Percentiles rank a stretch among this genome's conserved stretches.
These are phyloP conservation scores for Meriones psammophilus DNA, from an alignment of 2,797 vertebrate species.

Conservation along the genomic window DNA sequence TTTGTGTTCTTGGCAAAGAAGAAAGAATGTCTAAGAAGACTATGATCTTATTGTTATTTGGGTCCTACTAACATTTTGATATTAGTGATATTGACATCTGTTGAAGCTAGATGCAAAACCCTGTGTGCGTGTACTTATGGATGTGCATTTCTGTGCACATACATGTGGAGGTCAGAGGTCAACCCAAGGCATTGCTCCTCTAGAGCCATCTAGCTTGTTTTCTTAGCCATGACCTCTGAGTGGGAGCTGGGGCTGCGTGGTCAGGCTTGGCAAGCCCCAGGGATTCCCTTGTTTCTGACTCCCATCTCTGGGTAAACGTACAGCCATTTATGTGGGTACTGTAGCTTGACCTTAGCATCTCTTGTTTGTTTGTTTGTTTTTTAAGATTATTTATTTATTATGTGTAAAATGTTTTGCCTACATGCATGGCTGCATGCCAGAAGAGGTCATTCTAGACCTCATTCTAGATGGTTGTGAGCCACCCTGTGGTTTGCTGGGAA, in stretches of 20 bases:
- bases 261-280: background rate
- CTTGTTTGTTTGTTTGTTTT: too few relatives aligned
- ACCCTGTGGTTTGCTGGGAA: too few relatives aligned
- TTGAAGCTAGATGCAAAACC: background rate
- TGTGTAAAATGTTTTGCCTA: too few relatives aligned
- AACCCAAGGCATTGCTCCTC: background rate
- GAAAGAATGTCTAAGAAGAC: background rate
- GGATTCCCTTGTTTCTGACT: too few relatives aligned
- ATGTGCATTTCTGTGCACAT: background rate
- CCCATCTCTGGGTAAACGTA: background rate
- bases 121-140: background rate
- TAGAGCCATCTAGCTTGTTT: background rate
- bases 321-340: background rate
- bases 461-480: too few relatives aligned
- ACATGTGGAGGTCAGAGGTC: background rate
- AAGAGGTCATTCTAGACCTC: too few relatives aligned
- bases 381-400: too few relatives aligned
- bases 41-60: conserved; percentile 17
- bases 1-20: background rate
- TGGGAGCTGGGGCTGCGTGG: background rate
- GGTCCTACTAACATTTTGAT: background rate
- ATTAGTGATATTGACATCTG: background rate
- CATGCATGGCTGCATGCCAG: too few relatives aligned
- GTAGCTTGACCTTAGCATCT: background rate
- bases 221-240: background rate